Evolutionary conservation across 2,797 vertebrate species (phyloP).

Genomic region (Basileuterus tristriatus): DNA sequence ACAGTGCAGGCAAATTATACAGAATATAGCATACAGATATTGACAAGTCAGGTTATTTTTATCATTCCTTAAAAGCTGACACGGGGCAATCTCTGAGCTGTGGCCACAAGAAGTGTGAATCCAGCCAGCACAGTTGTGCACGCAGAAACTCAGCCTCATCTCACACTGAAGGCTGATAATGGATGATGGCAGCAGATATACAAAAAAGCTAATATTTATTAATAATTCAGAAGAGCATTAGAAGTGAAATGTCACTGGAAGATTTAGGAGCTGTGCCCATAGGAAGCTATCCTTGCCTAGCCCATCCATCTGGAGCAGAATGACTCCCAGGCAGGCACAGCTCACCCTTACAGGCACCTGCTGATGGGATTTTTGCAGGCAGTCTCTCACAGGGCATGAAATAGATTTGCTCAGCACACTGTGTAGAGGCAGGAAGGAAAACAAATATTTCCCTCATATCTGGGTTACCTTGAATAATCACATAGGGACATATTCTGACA

Average conservation of each 20-base stretch:
- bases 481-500: background rate
- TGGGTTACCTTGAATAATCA: background rate
- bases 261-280: background rate
- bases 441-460: background rate
- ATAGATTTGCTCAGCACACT: background rate
- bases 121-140: background rate
- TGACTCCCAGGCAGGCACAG: background rate
- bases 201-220: conserved; percentile 10
- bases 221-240: conserved; percentile 6
- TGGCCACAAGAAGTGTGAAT: background rate
- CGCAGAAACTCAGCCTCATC: background rate
- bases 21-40: background rate
- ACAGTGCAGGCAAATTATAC: background rate
- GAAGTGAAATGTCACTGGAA: background rate
- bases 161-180: background rate
- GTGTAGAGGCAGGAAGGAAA: background rate
- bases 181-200: background rate
- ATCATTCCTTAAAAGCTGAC: background rate
- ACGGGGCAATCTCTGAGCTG: background rate
- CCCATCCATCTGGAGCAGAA: background rate
- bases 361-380: background rate
- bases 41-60: background rate
- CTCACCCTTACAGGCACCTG: background rate
- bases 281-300: background rate
- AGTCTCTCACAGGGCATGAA: background rate